Base-by-base conservation (phyloP, 2,797 vertebrate genomes). In the Enteromius viviparus region DNA sequence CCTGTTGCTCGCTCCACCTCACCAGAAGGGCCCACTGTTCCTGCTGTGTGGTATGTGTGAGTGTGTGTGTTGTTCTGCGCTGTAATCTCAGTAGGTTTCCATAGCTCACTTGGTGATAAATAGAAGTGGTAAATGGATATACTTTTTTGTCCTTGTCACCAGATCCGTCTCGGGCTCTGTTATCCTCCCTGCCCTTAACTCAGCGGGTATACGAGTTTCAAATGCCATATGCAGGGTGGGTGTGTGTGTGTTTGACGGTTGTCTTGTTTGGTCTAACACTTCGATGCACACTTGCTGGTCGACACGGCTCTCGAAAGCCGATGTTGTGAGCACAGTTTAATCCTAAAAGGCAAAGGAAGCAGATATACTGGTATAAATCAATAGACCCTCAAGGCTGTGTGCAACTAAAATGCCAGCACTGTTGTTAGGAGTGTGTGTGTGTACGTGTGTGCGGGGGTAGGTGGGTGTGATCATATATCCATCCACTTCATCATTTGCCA, bases 81-180 rank as follows among this genome's bases (percentile, higher is more conserved):
- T 23, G 64, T 51, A 81, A 81, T 80, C 79, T 78, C 83, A 77
- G 81, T 32, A 68, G 87, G 85, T 75, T 78, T 84, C 76, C 60
- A 47, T 76, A 82, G 77, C 80, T 84, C 80, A 71, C 74, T 84
- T 79, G 78, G 82, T 88, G 87, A 89, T 89, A 87, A 88, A 88
- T 87, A 79, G 80, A 78, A 87, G 76, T 75, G 66, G 76, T 87
- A 88, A 88, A 88, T 86, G 80, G 84, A 82, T 88, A 84, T 84
- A 83, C 80, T 86, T 87, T 87, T 85, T 87, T 87, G 83, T 84
- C 81, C 85, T 86, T 89, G 88, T 87, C 88, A 86, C 72, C 81
- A 87, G 69, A 89, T 87, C 53, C 76, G 70, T 87, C 78, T 85
- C 81, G 47, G 49, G 64, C 68, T 78, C 72, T 49, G 21, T 81